Percentiles rank a stretch among this genome's conserved stretches.
Conservation (phyloP, 2,888 invertebrate genomes). For the Bombylius discolor region DNA sequence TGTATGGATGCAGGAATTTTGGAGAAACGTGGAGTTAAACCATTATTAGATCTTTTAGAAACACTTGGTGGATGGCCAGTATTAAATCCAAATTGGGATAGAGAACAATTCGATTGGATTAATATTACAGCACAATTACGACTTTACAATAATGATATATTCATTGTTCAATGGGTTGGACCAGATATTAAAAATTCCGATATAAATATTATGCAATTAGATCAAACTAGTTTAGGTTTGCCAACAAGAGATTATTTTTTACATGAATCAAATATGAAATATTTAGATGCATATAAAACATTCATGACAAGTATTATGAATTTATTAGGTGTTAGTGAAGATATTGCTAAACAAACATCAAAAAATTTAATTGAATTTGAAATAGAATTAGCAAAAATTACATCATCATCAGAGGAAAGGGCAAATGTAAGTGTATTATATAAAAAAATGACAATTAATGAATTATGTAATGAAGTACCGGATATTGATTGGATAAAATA, state of each 20-base stretch:
- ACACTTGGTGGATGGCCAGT: constrained; percentile 83
- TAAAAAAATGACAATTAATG: constrained; percentile 57
- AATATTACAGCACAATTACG: constrained; percentile 59
- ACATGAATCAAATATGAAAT: constrained; percentile 51
- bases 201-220: constrained; percentile 78
- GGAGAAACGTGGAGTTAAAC: constrained; percentile 55
- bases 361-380: constrained; percentile 68
- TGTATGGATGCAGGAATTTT: constrained; percentile 72
- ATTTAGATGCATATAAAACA: constrained; percentile 63
- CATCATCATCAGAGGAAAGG: constrained; percentile 63
- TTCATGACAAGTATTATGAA: constrained; percentile 61
- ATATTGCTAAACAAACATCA: constrained; percentile 50
- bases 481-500: constrained; percentile 62
- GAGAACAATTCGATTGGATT: constrained; percentile 54
- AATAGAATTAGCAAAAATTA: constrained; percentile 54
- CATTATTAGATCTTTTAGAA: constrained; percentile 53
- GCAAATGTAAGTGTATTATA: constrained; percentile 76
- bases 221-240: constrained; percentile 71
- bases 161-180: constrained; percentile 79
- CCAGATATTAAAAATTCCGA: constrained; percentile 89
- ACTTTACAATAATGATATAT: constrained; percentile 71
- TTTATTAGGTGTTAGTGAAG: constrained; percentile 56
- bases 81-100: constrained; percentile 50
- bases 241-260: constrained; percentile 66
- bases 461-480: constrained; percentile 53